Evolutionary conservation across 2,113 vertebrate species (phyloP).

Genomic region (Nesospiza acunhae): DNA sequence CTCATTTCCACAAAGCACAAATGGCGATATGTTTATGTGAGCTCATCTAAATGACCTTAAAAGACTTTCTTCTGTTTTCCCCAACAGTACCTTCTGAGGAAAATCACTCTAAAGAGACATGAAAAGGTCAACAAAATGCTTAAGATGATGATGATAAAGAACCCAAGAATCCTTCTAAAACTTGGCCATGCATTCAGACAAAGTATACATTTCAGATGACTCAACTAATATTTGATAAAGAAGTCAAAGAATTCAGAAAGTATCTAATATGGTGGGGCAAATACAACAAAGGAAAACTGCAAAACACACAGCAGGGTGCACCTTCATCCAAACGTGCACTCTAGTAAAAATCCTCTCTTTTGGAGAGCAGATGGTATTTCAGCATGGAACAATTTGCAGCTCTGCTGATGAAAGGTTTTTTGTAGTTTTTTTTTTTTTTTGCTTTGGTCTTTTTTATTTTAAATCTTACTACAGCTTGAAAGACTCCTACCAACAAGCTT

Average conservation of each 20-base stretch:
- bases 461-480: background rate
- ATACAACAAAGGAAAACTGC: background rate
- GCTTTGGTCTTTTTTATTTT: background rate
- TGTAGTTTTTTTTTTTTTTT: background rate
- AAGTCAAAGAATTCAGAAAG: background rate
- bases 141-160: background rate
- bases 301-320: background rate
- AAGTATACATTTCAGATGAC: background rate
- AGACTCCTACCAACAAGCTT: background rate
- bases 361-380: constrained; percentile 24
- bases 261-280: background rate
- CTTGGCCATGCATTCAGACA: background rate
- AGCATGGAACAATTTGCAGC: background rate
- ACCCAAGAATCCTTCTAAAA: background rate
- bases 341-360: constrained; percentile 16
- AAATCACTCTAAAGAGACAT: background rate
- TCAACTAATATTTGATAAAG: background rate
- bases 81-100: background rate
- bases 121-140: background rate
- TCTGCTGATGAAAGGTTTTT: background rate
- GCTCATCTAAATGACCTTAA: background rate
- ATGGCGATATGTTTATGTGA: background rate
- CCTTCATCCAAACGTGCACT: background rate
- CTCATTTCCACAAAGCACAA: background rate
- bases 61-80: background rate